These are phyloP conservation scores for Lasioglossum morio DNA, from an alignment of 2,888 invertebrate species.

Conservation along the genomic window DNA sequence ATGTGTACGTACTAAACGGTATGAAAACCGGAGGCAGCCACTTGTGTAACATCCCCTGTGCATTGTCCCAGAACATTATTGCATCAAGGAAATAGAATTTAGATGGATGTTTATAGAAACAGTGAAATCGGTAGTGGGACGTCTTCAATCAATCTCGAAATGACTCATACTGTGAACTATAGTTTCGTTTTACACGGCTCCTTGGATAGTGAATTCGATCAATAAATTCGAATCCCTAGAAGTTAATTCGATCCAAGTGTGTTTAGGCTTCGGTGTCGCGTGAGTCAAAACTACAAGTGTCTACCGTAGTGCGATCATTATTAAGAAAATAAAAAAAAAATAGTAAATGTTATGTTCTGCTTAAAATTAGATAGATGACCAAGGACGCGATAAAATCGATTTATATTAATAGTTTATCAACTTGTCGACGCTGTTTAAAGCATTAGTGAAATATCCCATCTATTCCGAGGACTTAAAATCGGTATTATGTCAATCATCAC, in stretches of 20 bases:
- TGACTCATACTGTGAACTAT: neutral
- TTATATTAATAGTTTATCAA: neutral
- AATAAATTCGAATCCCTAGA: constrained; percentile 65
- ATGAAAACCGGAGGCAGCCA: neutral
- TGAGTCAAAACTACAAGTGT: constrained; percentile 51
- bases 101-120: neutral
- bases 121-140: neutral
- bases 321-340: constrained; percentile 3
- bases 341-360: neutral
- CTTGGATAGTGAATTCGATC: constrained; percentile 47
- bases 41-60: constrained; percentile 2
- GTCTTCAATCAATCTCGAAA: neutral
- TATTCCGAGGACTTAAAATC: too few relatives aligned
- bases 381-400: neutral
- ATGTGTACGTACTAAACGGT: neutral
- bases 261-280: constrained; percentile 57
- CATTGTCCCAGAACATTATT: neutral
- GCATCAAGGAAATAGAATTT: neutral
- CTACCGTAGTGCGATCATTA: neutral
- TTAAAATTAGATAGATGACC: neutral
- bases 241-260: constrained; percentile 59
- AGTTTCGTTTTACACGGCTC: neutral
- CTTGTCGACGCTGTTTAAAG: too few relatives aligned
- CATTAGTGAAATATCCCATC: too few relatives aligned
- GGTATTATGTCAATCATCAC: too few relatives aligned